Evolutionary conservation across 2,888 invertebrate genomes (phyloP), one percentile per base, ranked within the genome.

Genomic region (Lagria hirta): DNA sequence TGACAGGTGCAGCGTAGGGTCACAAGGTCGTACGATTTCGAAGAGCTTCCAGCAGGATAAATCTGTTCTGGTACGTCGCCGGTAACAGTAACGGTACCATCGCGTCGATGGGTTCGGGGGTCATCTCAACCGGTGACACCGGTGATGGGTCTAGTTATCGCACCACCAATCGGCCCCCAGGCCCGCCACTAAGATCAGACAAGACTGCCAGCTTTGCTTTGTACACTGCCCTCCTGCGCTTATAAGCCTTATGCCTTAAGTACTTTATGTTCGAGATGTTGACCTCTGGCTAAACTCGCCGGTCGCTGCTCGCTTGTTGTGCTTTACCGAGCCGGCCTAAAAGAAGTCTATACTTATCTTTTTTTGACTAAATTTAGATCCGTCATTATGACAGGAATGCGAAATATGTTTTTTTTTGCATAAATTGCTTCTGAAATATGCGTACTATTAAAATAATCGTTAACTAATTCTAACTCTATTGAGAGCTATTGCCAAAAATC

Each of bases 141-240:
- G 40, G 34, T 45, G 45, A 45, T 45, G 45, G 45, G 38, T 34
- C 45, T 36, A 36, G 45, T 45, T 45, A 45, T 45, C 45, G 40
- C 45, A 38, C 40, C 45, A 38, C 38, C 45, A 37, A 43, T 43
- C 43, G 43, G 43, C 43, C 43, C 43, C 35, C 43, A 35, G 35
- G 43, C 43, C 36, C 43, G 36, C 43, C 43, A 36, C 43, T 32
- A 24, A 29, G 36, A 43, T 43, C 43, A 43, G 43, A 43, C 43
- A 43, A 43, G 18, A 16, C 43, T 30, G 36, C 29, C 36, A 24
- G 35, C 32, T 36, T 36, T 43, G 30, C 28, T 14, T 18, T 43
- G n/a, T n/a, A n/a, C n/a, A n/a, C n/a, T n/a, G n/a, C n/a, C n/a
- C n/a, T n/a, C n/a, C n/a, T n/a, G n/a, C n/a, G n/a, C n/a, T n/a